Evolutionary conservation across 2,113 vertebrate species (phyloP).

Genomic region (Eurystomus gularis): DNA sequence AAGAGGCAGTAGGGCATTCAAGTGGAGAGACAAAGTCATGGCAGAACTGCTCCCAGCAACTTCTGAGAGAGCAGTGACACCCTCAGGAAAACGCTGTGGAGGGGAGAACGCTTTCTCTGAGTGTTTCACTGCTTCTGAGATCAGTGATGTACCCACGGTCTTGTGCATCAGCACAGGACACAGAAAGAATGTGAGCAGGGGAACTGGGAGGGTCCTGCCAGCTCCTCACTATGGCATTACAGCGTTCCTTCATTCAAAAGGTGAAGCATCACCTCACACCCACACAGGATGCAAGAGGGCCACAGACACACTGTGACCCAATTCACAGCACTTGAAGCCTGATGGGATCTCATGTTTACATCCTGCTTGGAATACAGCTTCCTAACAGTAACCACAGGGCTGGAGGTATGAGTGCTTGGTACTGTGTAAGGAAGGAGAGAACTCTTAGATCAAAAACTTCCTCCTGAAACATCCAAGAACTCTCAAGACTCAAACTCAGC

Average conservation of each 20-base stretch:
- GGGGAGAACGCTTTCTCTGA: neutral
- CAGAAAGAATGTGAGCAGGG: neutral
- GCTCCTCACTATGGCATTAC: neutral
- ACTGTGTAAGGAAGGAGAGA: neutral
- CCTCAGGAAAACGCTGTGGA: neutral
- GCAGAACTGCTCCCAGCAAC: neutral
- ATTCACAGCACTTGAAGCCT: neutral
- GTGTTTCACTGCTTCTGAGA: neutral
- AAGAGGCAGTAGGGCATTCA: neutral
- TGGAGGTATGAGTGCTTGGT: neutral
- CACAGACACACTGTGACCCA: neutral
- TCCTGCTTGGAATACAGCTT: neutral
- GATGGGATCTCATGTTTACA: neutral
- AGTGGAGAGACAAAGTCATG: neutral
- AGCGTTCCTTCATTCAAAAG: neutral
- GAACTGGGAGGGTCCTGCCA: neutral
- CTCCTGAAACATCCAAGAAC: neutral
- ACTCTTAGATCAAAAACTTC: neutral
- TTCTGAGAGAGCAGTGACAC: neutral
- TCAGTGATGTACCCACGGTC: neutral
- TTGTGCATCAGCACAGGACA: neutral
- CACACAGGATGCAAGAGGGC: neutral
- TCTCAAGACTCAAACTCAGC: neutral
- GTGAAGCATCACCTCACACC: neutral
- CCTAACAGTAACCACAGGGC: neutral